Conservation (phyloP, 1,140 invertebrate genomes). For the Sesamia nonagrioides region DNA sequence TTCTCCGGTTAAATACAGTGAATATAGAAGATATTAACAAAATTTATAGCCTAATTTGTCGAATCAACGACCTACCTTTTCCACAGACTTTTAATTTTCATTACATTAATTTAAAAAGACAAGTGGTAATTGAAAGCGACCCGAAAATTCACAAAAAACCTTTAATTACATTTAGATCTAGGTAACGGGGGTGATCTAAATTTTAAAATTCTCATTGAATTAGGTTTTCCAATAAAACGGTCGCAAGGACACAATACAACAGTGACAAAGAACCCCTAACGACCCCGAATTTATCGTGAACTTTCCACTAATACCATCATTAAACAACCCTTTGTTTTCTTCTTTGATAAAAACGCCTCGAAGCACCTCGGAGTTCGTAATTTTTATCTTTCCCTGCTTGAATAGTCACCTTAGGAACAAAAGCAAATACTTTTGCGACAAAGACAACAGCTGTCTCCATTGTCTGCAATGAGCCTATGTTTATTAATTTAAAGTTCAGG, state of each 20-base stretch:
- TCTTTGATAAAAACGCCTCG: constrained; percentile 83
- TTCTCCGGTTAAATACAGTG: constrained; percentile 12
- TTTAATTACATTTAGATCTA: constrained; percentile 7
- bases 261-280: constrained; percentile 81
- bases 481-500: constrained; percentile 54
- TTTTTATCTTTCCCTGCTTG: constrained; percentile 81
- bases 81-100: constrained; percentile 21
- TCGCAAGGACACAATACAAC: constrained; percentile 75
- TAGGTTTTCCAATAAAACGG: constrained; percentile 63
- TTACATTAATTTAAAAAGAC: constrained; percentile 35
- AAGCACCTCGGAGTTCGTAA: constrained; percentile 80
- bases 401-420: constrained; percentile 66
- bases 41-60: constrained; percentile 38
- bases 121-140: constrained; percentile 9
- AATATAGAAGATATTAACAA: constrained; percentile 28
- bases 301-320: constrained; percentile 85
- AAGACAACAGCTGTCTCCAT: constrained; percentile 57
- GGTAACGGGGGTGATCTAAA: constrained; percentile 18
- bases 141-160: constrained; percentile 9
- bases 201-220: constrained; percentile 58
- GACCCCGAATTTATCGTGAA: constrained; percentile 83
- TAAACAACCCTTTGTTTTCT: constrained; percentile 85
- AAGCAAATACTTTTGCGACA: constrained; percentile 71
- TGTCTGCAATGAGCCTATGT: constrained; percentile 52
- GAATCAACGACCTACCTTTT: constrained; percentile 32